Evolutionary conservation across 2,113 vertebrate genomes (phyloP), one percentile per base, ranked within the genome.

Genomic region (Ophthalmotilapia sp.): DNA sequence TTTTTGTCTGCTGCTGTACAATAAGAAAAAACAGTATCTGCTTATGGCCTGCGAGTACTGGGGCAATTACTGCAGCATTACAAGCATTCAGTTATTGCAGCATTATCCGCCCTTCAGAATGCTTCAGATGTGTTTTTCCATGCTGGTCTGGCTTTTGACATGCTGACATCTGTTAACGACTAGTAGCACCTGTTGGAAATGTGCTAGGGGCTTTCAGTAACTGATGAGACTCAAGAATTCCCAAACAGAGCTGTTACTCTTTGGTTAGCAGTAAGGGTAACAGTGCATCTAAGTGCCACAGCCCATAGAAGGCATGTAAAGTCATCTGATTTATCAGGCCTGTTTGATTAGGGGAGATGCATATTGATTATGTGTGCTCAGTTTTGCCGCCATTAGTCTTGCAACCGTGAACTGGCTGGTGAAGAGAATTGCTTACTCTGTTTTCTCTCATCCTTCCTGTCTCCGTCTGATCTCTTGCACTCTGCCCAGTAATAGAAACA

Each of bases 341-440:
- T 55, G 84, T 94, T 96, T 95, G 94, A 96, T 94, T 94, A 90
- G 85, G 88, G 95, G 89, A 92, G 93, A 95, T 91, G 87, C 2
- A 15, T 95, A 96, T 96, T 91, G 95, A 96, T 96, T 85, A 79
- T 86, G 86, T 68, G 60, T n/a, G 80, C 93, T 92, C 84, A 60
- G 80, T 91, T 95, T 94, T 95, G 85, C 91, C 84, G 42, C 91
- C 92, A 92, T 96, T 93, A 93, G 91, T 96, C 95, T 95, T 95
- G 90, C 85, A 83, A 81, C 82, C 15, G 65, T 73, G 85, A 91
- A 88, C 85, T 75, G 90, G 77, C 86, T 80, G 85, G 88, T 42
- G 23, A 92, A 94, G 90, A 95, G 94, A 95, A 95, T 79, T 93
- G 94, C 96, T 96, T 95, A 96, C 93, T 87, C 90, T 85, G 87